Evolutionary conservation across 2,888 invertebrate species (phyloP), one percentile per base, ranked within the genome.

Genomic region (Hedya salicella): DNA sequence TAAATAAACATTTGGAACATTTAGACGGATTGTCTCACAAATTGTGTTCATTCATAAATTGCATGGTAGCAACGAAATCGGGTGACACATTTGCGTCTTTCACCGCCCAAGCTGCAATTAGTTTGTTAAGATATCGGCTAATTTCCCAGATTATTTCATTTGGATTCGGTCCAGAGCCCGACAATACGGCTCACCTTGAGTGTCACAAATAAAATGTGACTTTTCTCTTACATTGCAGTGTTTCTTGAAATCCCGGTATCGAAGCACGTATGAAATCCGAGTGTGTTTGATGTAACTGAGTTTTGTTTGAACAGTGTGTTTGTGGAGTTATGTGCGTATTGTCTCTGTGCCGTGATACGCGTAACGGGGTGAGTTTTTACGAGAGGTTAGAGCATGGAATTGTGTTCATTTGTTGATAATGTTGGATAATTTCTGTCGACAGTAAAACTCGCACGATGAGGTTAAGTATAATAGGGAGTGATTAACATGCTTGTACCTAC

Each of bases 181-280:
- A 82, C 83, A 86, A 79, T 78, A 73, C 78, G 80, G 76, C 75
- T 84, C 81, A 86, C 88, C 89, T 89, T 88, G 89, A 77, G 70
- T 73, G 75, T 71, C 68, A 82, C 82, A 86, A 87, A 87, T 88
- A 87, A 87, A 83, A 79, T 75, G 74, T 76, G 73, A 71, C 71
- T 76, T 76, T 78, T 80, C 78, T 76, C 76, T 75, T 73, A 71
- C 46, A 70, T 69, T 77, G 75, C 76, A 76, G 74, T 73, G 69
- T 75, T 75, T 75, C 70, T 73, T 65, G 76, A 73, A 78, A 75
- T 72, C 71, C 75, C 71, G 68, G 62, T 65, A 65, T 74, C 73
- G 69, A 68, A 61, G 63, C 68, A 68, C 70, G 70, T 65, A 69
- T 68, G 79, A 78, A 80, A 79, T 66, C 52, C 63, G 76, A 78